A percentile compares a stretch with the other conserved stretches of the same genome.
Conservation (phyloP, 2,888 invertebrate species). For the Sisyra nigra region DNA sequence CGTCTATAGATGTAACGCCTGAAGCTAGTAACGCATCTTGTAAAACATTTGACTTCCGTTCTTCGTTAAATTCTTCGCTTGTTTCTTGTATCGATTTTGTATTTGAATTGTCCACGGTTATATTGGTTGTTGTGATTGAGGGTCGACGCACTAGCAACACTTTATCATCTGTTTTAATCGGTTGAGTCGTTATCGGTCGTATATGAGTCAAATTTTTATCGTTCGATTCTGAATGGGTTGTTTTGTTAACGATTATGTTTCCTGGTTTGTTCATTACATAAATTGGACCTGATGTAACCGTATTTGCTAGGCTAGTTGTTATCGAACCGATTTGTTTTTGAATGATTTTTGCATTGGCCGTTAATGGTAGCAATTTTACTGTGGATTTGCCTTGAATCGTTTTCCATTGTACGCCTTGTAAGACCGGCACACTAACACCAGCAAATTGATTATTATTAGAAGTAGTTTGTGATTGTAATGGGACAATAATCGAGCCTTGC, state of each 20-base stretch:
- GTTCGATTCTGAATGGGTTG: neutral
- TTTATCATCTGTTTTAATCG: slow-evolving; percentile 2
- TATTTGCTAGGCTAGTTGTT: neutral
- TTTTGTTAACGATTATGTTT: slow-evolving; percentile 7
- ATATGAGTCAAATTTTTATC: slow-evolving; percentile 14
- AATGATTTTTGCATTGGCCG: slow-evolving; percentile 17
- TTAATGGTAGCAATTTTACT: slow-evolving; percentile 25
- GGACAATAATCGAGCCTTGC: slow-evolving; percentile 8
- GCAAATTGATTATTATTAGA: slow-evolving; percentile 3
- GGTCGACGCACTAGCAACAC: slow-evolving; percentile 5
- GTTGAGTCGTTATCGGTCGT: slow-evolving; percentile 15
- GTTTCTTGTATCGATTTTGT: neutral
- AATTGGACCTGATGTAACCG: slow-evolving; percentile 4
- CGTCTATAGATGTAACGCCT: slow-evolving; percentile 12
- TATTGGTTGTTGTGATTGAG: slow-evolving; percentile 13
- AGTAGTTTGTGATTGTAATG: slow-evolving; percentile 4
- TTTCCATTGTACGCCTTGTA: slow-evolving; percentile 20
- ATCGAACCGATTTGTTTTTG: slow-evolving; percentile 1
- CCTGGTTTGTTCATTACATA: slow-evolving; percentile 9
- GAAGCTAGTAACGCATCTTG: slow-evolving; percentile 16
- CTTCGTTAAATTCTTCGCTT: neutral
- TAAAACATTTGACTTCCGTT: slow-evolving; percentile 14
- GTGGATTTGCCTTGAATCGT: slow-evolving; percentile 25
- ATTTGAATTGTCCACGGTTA: slow-evolving; percentile 2
- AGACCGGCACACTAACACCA: slow-evolving; percentile 7